Percentiles rank a stretch among this genome's conserved stretches.
Evolutionary conservation across 2,888 invertebrate genomes (phyloP).

Genomic region (Linnaemya vulpina): DNA sequence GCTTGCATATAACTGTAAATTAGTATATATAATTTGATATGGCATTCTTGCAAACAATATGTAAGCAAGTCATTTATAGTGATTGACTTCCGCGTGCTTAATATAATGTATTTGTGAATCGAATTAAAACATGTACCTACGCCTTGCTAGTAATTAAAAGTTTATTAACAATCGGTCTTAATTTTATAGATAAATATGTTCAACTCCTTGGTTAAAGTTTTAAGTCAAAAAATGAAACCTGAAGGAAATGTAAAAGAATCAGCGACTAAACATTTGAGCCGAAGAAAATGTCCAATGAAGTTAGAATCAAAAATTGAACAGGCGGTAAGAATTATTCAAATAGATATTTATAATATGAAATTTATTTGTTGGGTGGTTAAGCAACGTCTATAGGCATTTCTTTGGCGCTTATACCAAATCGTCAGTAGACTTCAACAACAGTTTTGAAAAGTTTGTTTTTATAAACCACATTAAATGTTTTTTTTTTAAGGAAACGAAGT

Average conservation of each 20-base stretch:
- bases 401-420: too few species aligned
- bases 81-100: background rate
- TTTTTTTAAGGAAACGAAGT: slow-evolving; percentile 36
- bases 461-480: background rate
- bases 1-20: background rate
- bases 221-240: slow-evolving; percentile 35
- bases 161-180: background rate
- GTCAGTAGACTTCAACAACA: too few species aligned
- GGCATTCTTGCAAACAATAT: background rate
- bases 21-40: background rate
- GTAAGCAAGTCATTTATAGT: background rate
- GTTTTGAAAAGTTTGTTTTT: too few species aligned
- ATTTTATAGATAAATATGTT: slow-evolving; percentile 37
- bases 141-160: background rate
- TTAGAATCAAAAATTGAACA: slow-evolving; percentile 15
- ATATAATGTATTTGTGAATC: background rate
- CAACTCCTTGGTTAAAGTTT: background rate
- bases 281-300: slow-evolving; percentile 8
- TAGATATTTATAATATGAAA: background rate
- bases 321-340: slow-evolving; percentile 28
- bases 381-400: too few species aligned
- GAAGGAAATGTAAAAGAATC: slow-evolving; percentile 40
- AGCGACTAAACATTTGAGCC: slow-evolving; percentile 62
- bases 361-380: too few species aligned
- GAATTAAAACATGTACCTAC: background rate